Evolutionary conservation across 1,140 invertebrate genomes (phyloP).

Genomic region (Nephila pilipes): DNA sequence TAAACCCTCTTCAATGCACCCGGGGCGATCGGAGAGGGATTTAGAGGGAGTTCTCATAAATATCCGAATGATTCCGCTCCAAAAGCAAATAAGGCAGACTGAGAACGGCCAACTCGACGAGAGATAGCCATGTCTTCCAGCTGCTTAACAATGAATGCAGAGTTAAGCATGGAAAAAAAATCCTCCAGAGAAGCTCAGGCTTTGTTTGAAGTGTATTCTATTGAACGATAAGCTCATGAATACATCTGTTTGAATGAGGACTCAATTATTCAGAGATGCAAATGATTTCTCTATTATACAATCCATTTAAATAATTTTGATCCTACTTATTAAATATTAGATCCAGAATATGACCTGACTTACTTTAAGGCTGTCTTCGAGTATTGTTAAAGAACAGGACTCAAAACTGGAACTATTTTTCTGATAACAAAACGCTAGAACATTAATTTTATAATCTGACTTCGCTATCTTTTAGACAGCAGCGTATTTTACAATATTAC

Average conservation of each 20-base stretch:
- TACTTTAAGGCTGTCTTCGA: no score
- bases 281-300: background rate
- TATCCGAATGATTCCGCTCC: conserved; percentile 30
- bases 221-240: background rate
- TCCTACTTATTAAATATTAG: background rate
- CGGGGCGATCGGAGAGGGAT: background rate
- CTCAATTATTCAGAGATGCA: background rate
- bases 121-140: background rate
- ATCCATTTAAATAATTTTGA: background rate
- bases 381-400: no score
- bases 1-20: conserved; percentile 12
- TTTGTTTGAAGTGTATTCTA: background rate
- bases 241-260: background rate
- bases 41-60: conserved; percentile 54
- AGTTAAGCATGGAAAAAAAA: background rate
- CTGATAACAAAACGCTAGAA: no score
- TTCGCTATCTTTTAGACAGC: no score
- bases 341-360: no score
- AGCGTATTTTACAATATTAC: no score
- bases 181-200: no score
- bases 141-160: background rate
- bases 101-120: background rate
- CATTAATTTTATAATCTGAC: no score
- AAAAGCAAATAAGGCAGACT: conserved; percentile 41
- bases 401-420: no score